Evolutionary conservation across 2,888 invertebrate genomes (phyloP).

Genomic region (Andrena praecox): DNA sequence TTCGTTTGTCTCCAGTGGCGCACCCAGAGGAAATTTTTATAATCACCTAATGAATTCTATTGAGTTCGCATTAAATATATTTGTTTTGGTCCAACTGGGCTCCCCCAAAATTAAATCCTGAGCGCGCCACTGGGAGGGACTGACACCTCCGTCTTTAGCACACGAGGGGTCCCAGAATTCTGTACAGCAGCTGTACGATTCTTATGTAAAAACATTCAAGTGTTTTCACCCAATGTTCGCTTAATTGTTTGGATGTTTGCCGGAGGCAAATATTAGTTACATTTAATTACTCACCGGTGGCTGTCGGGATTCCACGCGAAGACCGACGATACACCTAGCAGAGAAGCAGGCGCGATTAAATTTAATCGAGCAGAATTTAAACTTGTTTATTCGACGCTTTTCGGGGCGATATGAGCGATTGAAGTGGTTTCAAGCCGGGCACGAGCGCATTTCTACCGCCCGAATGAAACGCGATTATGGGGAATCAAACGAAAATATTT

Average conservation of each 20-base stretch:
- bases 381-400: neutral
- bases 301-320: constrained; percentile 46
- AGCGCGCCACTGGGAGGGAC: too few species aligned
- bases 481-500: neutral
- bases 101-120: too few species aligned
- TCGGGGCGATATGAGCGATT: neutral
- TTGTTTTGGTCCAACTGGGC: too few species aligned
- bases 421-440: neutral
- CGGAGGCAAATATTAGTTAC: neutral
- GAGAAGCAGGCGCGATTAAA: neutral
- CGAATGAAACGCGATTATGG: neutral
- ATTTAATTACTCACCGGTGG: constrained; percentile 48
- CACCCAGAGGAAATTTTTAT: too few species aligned
- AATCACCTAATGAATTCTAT: too few species aligned
- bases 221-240: neutral
- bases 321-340: constrained; percentile 35
- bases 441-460: neutral
- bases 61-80: too few species aligned
- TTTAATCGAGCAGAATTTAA: neutral
- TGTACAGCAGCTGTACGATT: neutral
- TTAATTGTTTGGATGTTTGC: neutral
- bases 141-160: too few species aligned
- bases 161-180: neutral
- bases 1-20: neutral
- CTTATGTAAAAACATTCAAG: neutral